Evolutionary conservation across 2,113 vertebrate genomes (phyloP).

Genomic region (Xiphophorus hellerii): DNA sequence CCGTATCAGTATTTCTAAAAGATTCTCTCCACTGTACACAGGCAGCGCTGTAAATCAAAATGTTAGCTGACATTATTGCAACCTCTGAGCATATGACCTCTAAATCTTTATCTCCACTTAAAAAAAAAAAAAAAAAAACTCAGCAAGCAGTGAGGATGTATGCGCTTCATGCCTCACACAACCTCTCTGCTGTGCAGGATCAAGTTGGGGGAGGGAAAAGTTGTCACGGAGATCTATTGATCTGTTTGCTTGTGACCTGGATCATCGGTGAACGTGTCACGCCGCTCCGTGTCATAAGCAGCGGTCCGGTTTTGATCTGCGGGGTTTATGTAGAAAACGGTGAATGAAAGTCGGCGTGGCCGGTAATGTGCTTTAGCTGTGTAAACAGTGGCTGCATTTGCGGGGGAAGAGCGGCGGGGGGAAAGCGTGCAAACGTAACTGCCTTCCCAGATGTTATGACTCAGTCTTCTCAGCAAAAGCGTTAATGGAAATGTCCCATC

Average conservation of each 20-base stretch:
- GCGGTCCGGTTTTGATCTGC: neutral
- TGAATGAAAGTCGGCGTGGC: neutral
- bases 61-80: neutral
- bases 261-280: conserved; percentile 34
- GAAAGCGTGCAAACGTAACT: conserved; percentile 4
- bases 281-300: conserved; percentile 32
- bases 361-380: conserved; percentile 1
- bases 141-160: conserved; percentile 12
- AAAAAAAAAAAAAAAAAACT: neutral
- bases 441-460: conserved; percentile 31
- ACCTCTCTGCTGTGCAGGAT: conserved; percentile 10
- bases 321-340: neutral
- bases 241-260: conserved; percentile 1
- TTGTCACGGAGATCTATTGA: conserved; percentile 35
- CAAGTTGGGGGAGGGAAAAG: conserved; percentile 14
- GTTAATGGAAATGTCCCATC: conserved; percentile 34
- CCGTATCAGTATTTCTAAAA: conserved; percentile 4
- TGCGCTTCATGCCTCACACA: neutral
- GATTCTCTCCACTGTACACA: conserved; percentile 15
- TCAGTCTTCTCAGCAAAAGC: conserved; percentile 39
- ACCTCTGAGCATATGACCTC: conserved; percentile 18
- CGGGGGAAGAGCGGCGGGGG: neutral
- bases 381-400: conserved; percentile 15
- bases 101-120: conserved; percentile 30
- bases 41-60: conserved; percentile 13